These are phyloP conservation scores for Xiphydria camelus DNA, from an alignment of 2,888 invertebrate genomes.

Conservation along the genomic window DNA sequence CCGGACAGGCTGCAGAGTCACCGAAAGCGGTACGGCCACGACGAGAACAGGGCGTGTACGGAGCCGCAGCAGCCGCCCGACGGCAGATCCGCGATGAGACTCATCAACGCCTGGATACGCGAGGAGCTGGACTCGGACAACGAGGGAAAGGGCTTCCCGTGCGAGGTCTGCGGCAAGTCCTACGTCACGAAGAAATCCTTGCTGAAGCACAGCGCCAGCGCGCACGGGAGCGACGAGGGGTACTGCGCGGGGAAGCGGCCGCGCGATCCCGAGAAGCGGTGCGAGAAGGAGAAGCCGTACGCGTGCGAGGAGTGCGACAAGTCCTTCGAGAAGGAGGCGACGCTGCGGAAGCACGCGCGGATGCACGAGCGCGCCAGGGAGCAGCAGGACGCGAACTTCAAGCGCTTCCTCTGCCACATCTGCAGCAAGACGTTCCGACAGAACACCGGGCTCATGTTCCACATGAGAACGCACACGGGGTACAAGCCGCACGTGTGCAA, in stretches of 20 bases:
- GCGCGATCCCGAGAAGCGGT: constrained; percentile 10
- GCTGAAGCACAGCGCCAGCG: constrained; percentile 36
- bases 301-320: constrained; percentile 41
- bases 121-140: constrained; percentile 44
- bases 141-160: constrained; percentile 42
- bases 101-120: constrained; percentile 47
- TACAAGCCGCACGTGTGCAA: constrained; percentile 51
- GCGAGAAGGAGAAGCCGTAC: constrained; percentile 29
- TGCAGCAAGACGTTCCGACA: constrained; percentile 51
- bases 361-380: constrained; percentile 42
- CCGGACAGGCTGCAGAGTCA: constrained; percentile 37
- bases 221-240: constrained; percentile 24
- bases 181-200: constrained; percentile 45
- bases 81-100: constrained; percentile 40
- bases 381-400: constrained; percentile 43
- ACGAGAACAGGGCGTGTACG: constrained; percentile 22
- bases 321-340: constrained; percentile 40
- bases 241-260: constrained; percentile 19
- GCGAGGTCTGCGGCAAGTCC: constrained; percentile 42
- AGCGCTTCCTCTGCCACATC: constrained; percentile 48
- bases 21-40: constrained; percentile 31
- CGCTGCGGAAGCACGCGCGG: constrained; percentile 38
- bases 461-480: constrained; percentile 51
- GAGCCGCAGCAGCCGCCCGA: constrained; percentile 36
- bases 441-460: constrained; percentile 50